Evolutionary conservation across 1,140 invertebrate genomes (phyloP).

Genomic region (Drosophila lini): DNA sequence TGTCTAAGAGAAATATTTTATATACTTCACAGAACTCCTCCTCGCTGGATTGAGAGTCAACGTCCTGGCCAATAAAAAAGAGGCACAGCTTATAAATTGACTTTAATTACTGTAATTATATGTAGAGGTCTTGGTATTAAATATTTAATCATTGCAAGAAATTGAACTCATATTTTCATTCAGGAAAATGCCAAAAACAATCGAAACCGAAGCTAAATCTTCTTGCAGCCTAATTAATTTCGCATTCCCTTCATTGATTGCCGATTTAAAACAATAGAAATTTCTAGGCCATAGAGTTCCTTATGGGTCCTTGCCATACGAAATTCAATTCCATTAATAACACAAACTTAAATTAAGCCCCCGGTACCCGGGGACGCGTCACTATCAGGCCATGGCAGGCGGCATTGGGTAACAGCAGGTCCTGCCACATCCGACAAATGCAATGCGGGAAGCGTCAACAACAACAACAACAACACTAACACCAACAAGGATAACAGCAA

Average conservation of each 20-base stretch:
- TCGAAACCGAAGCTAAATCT: background rate
- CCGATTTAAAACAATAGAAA: background rate
- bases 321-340: conserved; percentile 48
- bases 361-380: conserved; percentile 29
- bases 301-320: background rate
- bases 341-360: conserved; percentile 58
- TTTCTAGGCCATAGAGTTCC: background rate
- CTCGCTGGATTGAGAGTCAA: no score
- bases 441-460: conserved; percentile 57
- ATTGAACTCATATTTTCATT: no score
- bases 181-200: background rate
- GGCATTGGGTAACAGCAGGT: conserved; percentile 36
- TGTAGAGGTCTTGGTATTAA: no score
- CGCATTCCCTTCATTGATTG: conserved; percentile 4
- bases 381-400: conserved; percentile 66
- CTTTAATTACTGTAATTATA: no score
- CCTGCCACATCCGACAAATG: conserved; percentile 66
- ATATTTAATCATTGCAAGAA: no score
- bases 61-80: no score
- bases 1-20: no score
- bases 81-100: no score
- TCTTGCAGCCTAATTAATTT: background rate
- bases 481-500: conserved; percentile 2
- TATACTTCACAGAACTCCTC: no score
- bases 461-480: conserved; percentile 29